Conservation (phyloP, 2,113 vertebrate genomes). For the Poecilia latipinna region DNA sequence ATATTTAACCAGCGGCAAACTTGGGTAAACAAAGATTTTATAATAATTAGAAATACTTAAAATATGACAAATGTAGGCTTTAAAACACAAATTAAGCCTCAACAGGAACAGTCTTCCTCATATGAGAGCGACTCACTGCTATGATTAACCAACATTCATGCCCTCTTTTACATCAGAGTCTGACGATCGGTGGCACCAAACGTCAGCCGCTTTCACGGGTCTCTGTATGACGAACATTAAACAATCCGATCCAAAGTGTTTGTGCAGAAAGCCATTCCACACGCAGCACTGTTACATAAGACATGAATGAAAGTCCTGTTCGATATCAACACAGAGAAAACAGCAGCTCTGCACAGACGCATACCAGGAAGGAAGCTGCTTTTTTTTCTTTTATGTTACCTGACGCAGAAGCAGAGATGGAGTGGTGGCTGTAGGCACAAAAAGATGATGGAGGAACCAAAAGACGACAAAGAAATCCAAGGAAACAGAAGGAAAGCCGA, state of each 20-base stretch:
- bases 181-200: not conserved
- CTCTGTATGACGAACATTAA: not conserved
- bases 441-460: constrained; percentile 9
- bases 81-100: constrained; percentile 12
- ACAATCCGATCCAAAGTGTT: not conserved
- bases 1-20: not conserved
- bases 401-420: not conserved
- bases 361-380: not conserved
- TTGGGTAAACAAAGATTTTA: not conserved
- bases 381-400: constrained; percentile 1
- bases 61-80: not conserved
- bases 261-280: not conserved
- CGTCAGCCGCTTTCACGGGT: not conserved
- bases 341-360: not conserved
- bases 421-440: not conserved
- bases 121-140: constrained; percentile 30
- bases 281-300: not conserved
- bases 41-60: not conserved
- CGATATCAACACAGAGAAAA: constrained; percentile 2
- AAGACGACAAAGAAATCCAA: not conserved
- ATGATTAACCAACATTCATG: constrained; percentile 35
- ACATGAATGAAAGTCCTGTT: not conserved
- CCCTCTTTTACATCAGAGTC: constrained; percentile 8
- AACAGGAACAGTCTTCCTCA: constrained; percentile 3
- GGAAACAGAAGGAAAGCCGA: constrained; percentile 13